Evolutionary conservation across 1,140 invertebrate species (phyloP), one percentile per base, ranked within the genome.

Genomic region (Drosophila littoralis): DNA sequence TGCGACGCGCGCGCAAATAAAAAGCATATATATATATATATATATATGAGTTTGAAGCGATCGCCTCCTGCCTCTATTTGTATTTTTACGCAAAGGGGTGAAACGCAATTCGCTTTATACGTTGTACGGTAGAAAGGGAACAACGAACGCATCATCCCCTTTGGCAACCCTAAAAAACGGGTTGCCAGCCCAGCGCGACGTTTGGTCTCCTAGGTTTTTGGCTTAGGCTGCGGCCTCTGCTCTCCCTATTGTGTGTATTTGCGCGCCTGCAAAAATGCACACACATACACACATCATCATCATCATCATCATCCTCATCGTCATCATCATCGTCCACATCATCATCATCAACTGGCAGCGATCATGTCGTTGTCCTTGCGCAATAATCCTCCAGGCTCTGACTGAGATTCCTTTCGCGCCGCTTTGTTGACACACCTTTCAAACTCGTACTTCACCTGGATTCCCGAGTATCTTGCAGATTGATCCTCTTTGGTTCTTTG

Each of bases 11-110:
- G 73, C 67, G 59, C 58, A 59, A 71, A 75, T 55, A 67, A 57
- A 32, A 28, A 28, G 5, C 0, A 0, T 28, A 28, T 28, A 28
- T 28, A 28, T 28, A 28, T 28, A 28, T 28, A 28, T 28, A 28
- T 28, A 28, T 28, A 0, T 38, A 40, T 50, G 74, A 79, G 58
- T 74, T 79, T 17, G 77, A 71, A 82, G 69, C 77, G 84, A 86
- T 88, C 83, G 75, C 66, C 75, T 78, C 71, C 35, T 33, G 77
- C 74, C 81, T 74, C 77, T 52, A 36, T 83, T 74, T 77, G 78
- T 60, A 45, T 64, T 60, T 88, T 66, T 78, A 66, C 79, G 69
- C 82, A 84, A 88, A 88, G 84, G 84, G 84, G 84, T 88, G 84
- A 88, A 88, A 78, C 84, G 80, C 78, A 84, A 75, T 88, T 88